Conservation (phyloP, 2,113 vertebrate genomes). For the Uria lomvia region DNA sequence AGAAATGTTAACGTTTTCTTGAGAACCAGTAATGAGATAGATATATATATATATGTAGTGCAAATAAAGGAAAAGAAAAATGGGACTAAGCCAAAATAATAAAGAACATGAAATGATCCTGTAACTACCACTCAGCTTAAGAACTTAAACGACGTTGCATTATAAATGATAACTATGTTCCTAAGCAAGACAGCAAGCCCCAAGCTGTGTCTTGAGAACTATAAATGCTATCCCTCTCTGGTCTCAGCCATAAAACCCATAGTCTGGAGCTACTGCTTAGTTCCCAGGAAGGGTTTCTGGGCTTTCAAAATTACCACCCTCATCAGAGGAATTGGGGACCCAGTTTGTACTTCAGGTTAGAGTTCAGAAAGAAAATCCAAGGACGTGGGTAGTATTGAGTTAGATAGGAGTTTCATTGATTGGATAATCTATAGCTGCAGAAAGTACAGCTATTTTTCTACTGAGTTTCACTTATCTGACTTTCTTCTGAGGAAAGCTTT, state of each 20-base stretch:
- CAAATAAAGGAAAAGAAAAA: conserved; percentile 1
- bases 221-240: background rate
- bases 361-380: conserved; percentile 43
- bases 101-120: background rate
- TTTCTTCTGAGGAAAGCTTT: conserved; percentile 50
- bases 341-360: background rate
- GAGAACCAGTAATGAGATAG: background rate
- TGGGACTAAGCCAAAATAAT: background rate
- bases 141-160: background rate
- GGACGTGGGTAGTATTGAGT: conserved; percentile 16
- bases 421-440: conserved; percentile 59
- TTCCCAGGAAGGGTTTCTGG: background rate
- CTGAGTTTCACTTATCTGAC: conserved; percentile 49
- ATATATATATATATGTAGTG: background rate
- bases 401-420: conserved; percentile 53
- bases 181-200: background rate
- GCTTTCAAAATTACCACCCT: background rate
- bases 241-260: background rate
- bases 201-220: background rate
- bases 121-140: background rate
- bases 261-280: background rate
- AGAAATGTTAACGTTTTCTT: background rate
- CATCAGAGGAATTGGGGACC: background rate
- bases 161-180: background rate
- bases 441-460: conserved; percentile 59